Conservation (phyloP, 2,888 invertebrate genomes). For the Caenorhabditis afra region DNA sequence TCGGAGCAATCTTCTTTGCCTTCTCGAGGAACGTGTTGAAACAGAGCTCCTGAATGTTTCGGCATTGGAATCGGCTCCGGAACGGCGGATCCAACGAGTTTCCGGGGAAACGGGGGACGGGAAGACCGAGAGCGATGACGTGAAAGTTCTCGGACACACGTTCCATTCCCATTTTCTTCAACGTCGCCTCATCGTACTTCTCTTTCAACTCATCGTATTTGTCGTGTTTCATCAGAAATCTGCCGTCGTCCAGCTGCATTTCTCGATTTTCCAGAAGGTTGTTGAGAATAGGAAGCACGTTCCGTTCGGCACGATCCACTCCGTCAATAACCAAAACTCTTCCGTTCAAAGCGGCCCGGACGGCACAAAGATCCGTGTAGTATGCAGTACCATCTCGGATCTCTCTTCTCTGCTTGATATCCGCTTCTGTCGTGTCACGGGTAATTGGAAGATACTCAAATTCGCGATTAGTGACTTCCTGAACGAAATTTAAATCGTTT, state of each 20-base stretch:
- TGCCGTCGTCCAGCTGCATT: conserved; percentile 97
- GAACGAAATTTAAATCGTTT: conserved; percentile 48
- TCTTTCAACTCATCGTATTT: conserved; percentile 87
- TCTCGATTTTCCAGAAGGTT: conserved; percentile 95
- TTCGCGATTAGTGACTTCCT: conserved; percentile 91
- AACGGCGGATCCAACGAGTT: conserved; percentile 94
- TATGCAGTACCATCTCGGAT: conserved; percentile 90
- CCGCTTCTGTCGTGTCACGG: conserved; percentile 96
- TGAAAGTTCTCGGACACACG: conserved; percentile 94
- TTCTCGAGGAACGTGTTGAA: conserved; percentile 82
- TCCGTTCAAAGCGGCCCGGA: conserved; percentile 92
- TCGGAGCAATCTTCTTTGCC: conserved; percentile 82
- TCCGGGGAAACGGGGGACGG: conserved; percentile 91
- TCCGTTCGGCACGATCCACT: conserved; percentile 96
- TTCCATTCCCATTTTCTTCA: conserved; percentile 91
- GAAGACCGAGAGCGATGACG: conserved; percentile 92
- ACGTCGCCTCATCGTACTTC: conserved; percentile 88
- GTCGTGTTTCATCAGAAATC: conserved; percentile 91
- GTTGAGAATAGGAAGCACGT: conserved; percentile 95
- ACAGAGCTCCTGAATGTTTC: conserved; percentile 85
- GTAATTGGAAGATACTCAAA: conserved; percentile 94
- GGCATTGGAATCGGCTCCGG: conserved; percentile 93
- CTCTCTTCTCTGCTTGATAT: conserved; percentile 95
- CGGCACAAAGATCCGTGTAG: conserved; percentile 96
- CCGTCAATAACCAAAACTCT: conserved; percentile 93